phyloP scores from a whole-genome alignment of 2,797 vertebrate genomes.

The Benthosema pterotum region DNA sequence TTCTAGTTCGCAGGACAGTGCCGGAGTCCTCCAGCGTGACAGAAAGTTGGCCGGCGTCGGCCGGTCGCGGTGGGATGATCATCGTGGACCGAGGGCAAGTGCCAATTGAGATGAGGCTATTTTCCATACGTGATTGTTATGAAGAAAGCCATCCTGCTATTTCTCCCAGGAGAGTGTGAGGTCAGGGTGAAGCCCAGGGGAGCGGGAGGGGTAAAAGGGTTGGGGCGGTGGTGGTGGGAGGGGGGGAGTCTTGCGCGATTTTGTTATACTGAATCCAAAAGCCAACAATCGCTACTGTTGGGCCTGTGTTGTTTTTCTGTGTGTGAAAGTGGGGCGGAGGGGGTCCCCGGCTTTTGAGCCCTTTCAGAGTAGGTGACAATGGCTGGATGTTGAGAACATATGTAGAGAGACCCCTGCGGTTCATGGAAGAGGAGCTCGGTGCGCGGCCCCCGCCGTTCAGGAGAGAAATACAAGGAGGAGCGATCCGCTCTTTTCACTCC shows the following conservation, averaged over 20 bases:
- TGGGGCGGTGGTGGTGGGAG: too few species aligned
- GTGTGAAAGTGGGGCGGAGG: slow-evolving; percentile 59
- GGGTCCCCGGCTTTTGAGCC: slow-evolving; percentile 88
- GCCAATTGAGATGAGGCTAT: slow-evolving; percentile 43
- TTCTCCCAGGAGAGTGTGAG: slow-evolving; percentile 83
- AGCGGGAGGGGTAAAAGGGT: slow-evolving; percentile 38
- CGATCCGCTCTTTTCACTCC: slow-evolving; percentile 94
- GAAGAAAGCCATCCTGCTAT: slow-evolving; percentile 61
- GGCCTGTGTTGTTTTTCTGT: slow-evolving; percentile 90
- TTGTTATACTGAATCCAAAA: slow-evolving; percentile 96
- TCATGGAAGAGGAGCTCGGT: slow-evolving; percentile 90
- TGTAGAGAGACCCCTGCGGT: slow-evolving; percentile 96
- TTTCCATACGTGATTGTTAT: slow-evolving; percentile 40
- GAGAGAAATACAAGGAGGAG: slow-evolving; percentile 89
- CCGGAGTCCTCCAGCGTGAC: slow-evolving; percentile 14
- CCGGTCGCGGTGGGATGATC: not conserved
- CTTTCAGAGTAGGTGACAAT: slow-evolving; percentile 97
- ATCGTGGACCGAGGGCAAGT: slow-evolving; percentile 39
- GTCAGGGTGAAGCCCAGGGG: slow-evolving; percentile 55
- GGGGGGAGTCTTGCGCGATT: slow-evolving; percentile 86
- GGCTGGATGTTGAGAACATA: slow-evolving; percentile 99
- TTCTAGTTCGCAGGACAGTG: not conserved
- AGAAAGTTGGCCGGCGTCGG: slow-evolving; percentile 5
- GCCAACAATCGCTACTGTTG: slow-evolving; percentile 97
- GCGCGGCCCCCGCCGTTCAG: slow-evolving; percentile 91